Conservation (phyloP, 2,888 invertebrate species). For the Microctonus hyperodae region DNA sequence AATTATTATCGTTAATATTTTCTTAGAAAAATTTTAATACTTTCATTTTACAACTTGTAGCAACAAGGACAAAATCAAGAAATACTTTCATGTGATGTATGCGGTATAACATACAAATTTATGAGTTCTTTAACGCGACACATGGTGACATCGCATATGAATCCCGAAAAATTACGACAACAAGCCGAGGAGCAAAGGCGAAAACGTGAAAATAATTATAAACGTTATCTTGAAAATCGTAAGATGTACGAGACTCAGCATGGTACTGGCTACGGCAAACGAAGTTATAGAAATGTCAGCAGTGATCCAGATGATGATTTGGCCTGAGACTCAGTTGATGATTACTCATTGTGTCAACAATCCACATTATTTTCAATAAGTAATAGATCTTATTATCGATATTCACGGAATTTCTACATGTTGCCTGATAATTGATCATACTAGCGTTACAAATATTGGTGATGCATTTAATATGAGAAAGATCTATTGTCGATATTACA, state of each 20-base stretch:
- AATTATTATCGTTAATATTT: slow-evolving; percentile 8
- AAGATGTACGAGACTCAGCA: slow-evolving; percentile 60
- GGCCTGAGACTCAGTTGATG: slow-evolving; percentile 35
- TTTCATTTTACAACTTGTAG: slow-evolving; percentile 13
- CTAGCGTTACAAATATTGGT: slow-evolving; percentile 24
- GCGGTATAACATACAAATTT: slow-evolving; percentile 66
- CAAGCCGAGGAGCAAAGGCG: slow-evolving; percentile 61
- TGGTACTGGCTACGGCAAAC: slow-evolving; percentile 43
- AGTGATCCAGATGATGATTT: slow-evolving; percentile 46
- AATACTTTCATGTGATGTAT: slow-evolving; percentile 61
- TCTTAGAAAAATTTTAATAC: too few relatives aligned
- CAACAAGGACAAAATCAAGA: slow-evolving; percentile 58
- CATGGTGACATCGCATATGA: slow-evolving; percentile 69
- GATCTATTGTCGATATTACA: not conserved
- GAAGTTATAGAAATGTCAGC: slow-evolving; percentile 43
- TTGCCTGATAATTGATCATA: not conserved
- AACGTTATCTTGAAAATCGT: slow-evolving; percentile 59
- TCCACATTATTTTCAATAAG: not conserved
- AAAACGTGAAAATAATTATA: slow-evolving; percentile 60
- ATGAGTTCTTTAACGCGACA: slow-evolving; percentile 70
- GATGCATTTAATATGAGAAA: slow-evolving; percentile 22
- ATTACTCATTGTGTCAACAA: slow-evolving; percentile 1
- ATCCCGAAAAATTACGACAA: slow-evolving; percentile 59
- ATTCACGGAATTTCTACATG: not conserved
- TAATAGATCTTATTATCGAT: not conserved